Evolutionary conservation across 2,888 invertebrate species (phyloP).

Genomic region (Helleia helle): DNA sequence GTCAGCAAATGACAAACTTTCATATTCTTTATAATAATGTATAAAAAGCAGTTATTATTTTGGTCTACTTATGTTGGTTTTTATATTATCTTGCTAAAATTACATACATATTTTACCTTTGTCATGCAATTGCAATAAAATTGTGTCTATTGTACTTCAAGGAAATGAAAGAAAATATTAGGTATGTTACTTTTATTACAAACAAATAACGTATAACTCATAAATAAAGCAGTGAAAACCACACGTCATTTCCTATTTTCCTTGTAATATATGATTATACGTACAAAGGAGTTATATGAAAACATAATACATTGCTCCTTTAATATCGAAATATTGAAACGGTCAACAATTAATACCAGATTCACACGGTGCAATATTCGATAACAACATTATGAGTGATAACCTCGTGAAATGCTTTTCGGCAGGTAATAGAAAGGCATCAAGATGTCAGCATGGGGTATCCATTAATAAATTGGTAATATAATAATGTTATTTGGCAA

Average conservation of each 20-base stretch:
- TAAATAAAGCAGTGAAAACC: background rate
- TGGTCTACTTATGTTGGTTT: too few relatives aligned
- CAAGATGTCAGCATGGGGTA: background rate
- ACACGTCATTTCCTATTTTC: background rate
- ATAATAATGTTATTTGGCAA: too few relatives aligned
- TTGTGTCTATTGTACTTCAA: background rate
- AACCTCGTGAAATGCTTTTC: background rate
- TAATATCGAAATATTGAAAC: background rate
- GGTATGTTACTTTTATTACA: conserved; percentile 1
- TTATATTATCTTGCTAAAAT: too few relatives aligned
- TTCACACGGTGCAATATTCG: background rate
- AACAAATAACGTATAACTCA: background rate
- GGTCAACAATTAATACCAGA: background rate
- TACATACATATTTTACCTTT: too few relatives aligned
- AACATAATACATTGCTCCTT: background rate
- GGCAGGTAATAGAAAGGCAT: background rate
- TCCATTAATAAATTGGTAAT: background rate
- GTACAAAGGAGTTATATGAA: background rate
- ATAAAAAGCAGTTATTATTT: too few relatives aligned
- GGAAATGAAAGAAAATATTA: background rate
- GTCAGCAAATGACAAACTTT: too few relatives aligned
- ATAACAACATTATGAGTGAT: background rate
- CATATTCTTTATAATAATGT: too few relatives aligned
- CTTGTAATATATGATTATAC: background rate
- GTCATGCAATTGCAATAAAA: background rate